Evolutionary conservation across 2,888 invertebrate genomes (phyloP).

Genomic region (Euproctis similis): DNA sequence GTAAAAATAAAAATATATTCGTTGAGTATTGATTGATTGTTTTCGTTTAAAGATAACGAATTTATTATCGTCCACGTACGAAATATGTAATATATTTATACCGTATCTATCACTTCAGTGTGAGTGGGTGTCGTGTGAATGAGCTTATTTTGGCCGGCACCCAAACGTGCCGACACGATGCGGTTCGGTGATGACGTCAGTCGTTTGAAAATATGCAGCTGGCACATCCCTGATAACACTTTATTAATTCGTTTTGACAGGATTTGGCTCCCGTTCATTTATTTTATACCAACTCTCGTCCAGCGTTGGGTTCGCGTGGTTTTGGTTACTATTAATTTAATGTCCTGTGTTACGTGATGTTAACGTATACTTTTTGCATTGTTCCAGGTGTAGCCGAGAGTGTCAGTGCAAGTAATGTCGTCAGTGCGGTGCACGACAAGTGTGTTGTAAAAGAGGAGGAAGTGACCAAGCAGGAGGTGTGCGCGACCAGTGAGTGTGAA

Average conservation of each 20-base stretch:
- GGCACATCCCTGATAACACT: constrained; percentile 32
- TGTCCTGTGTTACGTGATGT: not conserved
- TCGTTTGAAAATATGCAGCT: constrained; percentile 41
- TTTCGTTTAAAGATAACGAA: constrained; percentile 10
- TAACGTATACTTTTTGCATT: constrained; percentile 35
- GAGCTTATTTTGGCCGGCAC: constrained; percentile 57
- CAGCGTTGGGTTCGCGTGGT: constrained; percentile 1
- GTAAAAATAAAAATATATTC: constrained; percentile 4
- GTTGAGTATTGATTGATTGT: constrained; percentile 4
- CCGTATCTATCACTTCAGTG: no score
- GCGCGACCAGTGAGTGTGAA: constrained; percentile 60
- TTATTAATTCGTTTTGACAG: constrained; percentile 19
- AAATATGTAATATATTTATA: constrained; percentile 43
- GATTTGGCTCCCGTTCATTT: no score
- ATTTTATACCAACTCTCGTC: no score
- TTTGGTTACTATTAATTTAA: not conserved
- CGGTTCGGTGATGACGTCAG: constrained; percentile 43
- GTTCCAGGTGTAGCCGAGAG: constrained; percentile 65
- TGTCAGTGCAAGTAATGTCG: constrained; percentile 66
- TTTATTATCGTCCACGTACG: constrained; percentile 11
- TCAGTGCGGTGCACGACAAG: constrained; percentile 61
- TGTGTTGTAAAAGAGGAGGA: constrained; percentile 62
- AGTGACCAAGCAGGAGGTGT: constrained; percentile 43
- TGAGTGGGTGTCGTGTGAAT: constrained; percentile 61
- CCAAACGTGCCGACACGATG: constrained; percentile 52